Base-by-base conservation (phyloP, 2,888 invertebrate genomes). In the Leuctra nigra region DNA sequence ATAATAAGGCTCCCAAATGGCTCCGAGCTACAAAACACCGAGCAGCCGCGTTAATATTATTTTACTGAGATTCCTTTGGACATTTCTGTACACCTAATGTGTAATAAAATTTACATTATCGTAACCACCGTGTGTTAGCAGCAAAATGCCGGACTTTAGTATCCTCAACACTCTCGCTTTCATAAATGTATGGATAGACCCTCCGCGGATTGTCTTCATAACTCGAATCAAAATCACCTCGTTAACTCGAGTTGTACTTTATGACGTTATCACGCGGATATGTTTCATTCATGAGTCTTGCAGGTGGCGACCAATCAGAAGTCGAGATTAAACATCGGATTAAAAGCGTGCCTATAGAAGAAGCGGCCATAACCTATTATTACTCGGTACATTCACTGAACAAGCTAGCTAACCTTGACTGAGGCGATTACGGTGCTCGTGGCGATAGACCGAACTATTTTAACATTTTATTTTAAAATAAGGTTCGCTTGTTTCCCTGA, bases 1-100 rank as follows among this genome's bases (percentile, higher is more conserved):
- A 35, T 50, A 33, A 52, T 56, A 56, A 56, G 52, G 56, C 14
- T 52, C 52, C 44, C 52, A 13, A 7, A 39, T 14, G 52, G 22
- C 25, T 54, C 23, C 16, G 39, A 29, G 24, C 25, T 39, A 53
- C 16, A 53, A 53, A 14, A 39, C 25, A 53, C 7, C 9, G 25
- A 25, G 23, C 24, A 14, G 16, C 41, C 6, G 6, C 6, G 29
- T 35, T 35, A 35, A 50, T 35, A 35, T 18, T 50, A 50, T 50
- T 50, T 50, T 50, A 33, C 33, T 39, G 41, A 22, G 25, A 44
- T 53, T 39, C 25, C 9, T 33, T 38, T 22, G 4, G 44, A 18
- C 16, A 16, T 20, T 44, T 38, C 39, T 53, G 16, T 22, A 14
- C 24, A 29, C 25, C 14, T 48, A 48, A 38, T 53, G 16, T 41